phyloP scores from a whole-genome alignment of 2,113 vertebrate genomes.

The Lates calcarifer region DNA sequence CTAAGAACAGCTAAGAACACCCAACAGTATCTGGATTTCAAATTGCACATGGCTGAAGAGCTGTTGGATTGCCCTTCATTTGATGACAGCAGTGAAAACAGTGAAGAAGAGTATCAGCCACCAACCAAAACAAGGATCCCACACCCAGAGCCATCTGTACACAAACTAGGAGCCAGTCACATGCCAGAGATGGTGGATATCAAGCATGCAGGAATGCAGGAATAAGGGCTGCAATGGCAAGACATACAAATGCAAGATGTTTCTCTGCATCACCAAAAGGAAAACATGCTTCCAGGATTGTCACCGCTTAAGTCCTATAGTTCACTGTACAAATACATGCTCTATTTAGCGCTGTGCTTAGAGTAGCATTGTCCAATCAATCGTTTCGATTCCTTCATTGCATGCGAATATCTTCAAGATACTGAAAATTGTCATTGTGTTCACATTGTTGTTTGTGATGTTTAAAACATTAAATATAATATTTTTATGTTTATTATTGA shows the following conservation, averaged over 20 bases:
- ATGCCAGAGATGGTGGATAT: constrained; percentile 37
- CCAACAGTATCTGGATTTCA: constrained; percentile 52
- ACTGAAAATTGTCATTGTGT: too few relatives aligned
- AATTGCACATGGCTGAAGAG: constrained; percentile 52
- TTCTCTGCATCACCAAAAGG: constrained; percentile 22
- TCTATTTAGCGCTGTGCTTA: too few relatives aligned
- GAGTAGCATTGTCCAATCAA: too few relatives aligned
- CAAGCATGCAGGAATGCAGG: constrained; percentile 47
- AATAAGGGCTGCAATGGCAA: constrained; percentile 46
- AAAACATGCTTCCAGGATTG: constrained; percentile 3
- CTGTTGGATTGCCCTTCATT: constrained; percentile 28
- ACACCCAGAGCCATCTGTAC: constrained; percentile 48
- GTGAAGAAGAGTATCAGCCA: constrained; percentile 56
- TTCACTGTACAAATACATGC: too few relatives aligned
- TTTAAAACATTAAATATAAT: too few relatives aligned
- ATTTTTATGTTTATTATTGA: too few relatives aligned
- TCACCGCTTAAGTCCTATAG: neutral
- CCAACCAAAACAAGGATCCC: constrained; percentile 45
- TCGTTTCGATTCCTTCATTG: too few relatives aligned
- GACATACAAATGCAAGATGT: constrained; percentile 15
- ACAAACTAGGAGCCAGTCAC: constrained; percentile 31
- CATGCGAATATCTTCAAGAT: too few relatives aligned
- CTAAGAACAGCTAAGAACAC: constrained; percentile 4
- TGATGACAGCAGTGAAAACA: constrained; percentile 28
- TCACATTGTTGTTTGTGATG: too few relatives aligned